Evolutionary conservation across 2,113 vertebrate genomes (phyloP), one percentile per base, ranked within the genome.

Genomic region (Carassius gibelio): DNA sequence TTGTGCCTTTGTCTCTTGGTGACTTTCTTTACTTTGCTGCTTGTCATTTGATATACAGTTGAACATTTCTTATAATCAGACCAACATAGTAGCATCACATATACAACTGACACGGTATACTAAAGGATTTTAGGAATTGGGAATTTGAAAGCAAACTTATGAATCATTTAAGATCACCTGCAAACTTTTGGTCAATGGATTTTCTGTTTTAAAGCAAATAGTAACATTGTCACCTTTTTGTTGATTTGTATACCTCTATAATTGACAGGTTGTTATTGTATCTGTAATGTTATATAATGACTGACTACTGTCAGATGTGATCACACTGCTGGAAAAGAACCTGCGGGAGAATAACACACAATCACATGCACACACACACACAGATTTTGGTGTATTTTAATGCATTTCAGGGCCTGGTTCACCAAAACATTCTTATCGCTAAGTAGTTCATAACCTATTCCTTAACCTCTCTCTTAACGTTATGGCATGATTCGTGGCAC

Each of bases 291-390:
- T 45, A 64, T n/a, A 80, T 3, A 34, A 78, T 78, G 36, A 26
- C 57, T 62, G 77, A 62, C 45, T 79, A 57, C 77, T 79, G 57
- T 62, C 77, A 79, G 57, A 79, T 42, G 36, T 62, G 21, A 79
- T 42, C 55, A 79, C 77, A 45, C 45, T 48, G 45, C 36, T 42
- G 57, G 50, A 52, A 52, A 5, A 52, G 13, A 14, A 52, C 50
- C 50, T 52, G 50, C 13, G 13, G 50, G 76, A 61, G 8, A 59
- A 59, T 21, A 36, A 19, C 52, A 57, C 9, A 21, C 21, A 62
- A 23, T 64, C 36, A 52, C 50, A 52, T 14, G 13, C 48, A 1
- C 8, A 1, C 52, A 14, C 19, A 59, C 19, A 38, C 10, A 1
- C 5, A 45, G 3, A 38, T 3, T 23, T 38, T 21, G 21, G 52